phyloP scores from a whole-genome alignment of 2,888 invertebrate genomes.

The Aspidiotus destructor region DNA sequence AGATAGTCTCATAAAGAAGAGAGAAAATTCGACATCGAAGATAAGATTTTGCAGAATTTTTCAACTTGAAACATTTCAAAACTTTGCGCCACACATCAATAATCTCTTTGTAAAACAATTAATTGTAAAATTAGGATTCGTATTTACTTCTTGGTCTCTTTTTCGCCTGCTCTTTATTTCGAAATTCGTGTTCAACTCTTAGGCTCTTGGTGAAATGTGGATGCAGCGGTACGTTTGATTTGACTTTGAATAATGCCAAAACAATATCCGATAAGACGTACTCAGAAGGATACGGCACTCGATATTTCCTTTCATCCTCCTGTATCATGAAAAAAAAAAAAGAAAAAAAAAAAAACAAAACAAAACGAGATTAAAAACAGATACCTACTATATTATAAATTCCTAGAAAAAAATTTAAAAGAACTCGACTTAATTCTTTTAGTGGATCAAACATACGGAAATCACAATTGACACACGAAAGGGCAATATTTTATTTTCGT shows the following conservation, averaged over 20 bases:
- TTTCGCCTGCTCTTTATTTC: slow-evolving; percentile 4
- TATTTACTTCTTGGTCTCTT: slow-evolving; percentile 14
- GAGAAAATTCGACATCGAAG: too few species aligned
- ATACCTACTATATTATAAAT: background rate
- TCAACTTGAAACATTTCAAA: too few species aligned
- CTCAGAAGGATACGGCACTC: slow-evolving; percentile 11
- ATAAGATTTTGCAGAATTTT: too few species aligned
- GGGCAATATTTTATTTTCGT: too few species aligned
- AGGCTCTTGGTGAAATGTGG: slow-evolving; percentile 7
- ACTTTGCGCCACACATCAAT: too few species aligned
- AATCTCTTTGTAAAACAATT: too few species aligned
- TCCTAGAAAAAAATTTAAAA: background rate
- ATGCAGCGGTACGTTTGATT: slow-evolving; percentile 19
- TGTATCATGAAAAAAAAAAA: background rate
- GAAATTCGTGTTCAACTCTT: slow-evolving; percentile 14
- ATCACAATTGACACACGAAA: too few species aligned
- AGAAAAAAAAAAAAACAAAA: background rate
- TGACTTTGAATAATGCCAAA: slow-evolving; percentile 15
- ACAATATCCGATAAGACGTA: slow-evolving; percentile 22
- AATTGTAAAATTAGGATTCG: background rate
- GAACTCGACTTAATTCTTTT: too few species aligned
- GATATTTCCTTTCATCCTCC: slow-evolving; percentile 4
- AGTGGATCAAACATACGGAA: too few species aligned
- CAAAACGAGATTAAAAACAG: background rate
- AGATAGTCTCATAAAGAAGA: too few species aligned